Evolutionary conservation across 2,113 vertebrate species (phyloP).

Genomic region (Heteronetta atricapilla): DNA sequence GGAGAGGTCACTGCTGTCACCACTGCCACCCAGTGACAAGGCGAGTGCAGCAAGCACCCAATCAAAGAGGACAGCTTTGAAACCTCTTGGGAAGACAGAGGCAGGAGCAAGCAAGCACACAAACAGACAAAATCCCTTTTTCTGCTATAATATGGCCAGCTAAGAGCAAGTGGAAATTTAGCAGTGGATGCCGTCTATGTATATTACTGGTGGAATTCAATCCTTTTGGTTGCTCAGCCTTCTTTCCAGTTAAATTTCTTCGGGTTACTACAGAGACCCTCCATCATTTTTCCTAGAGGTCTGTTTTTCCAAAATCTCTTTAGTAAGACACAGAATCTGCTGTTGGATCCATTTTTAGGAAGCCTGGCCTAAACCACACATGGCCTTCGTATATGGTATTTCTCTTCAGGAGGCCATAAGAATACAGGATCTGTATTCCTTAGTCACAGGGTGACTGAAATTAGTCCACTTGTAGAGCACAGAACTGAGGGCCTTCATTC

Average conservation of each 20-base stretch:
- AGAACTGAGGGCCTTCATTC: neutral
- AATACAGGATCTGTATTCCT: neutral
- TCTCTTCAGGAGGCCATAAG: neutral
- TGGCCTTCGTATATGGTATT: neutral
- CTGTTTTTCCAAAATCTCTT: neutral
- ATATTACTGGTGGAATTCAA: neutral
- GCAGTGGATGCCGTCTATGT: neutral
- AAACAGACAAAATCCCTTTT: neutral
- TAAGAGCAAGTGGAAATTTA: neutral
- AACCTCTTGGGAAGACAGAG: neutral
- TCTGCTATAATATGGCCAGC: neutral
- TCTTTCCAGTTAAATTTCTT: neutral
- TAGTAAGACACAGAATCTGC: neutral
- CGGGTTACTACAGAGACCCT: neutral
- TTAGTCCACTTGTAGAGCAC: neutral
- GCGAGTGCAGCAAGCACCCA: accelerated
- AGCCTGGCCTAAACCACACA: accelerated
- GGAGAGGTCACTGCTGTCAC: neutral
- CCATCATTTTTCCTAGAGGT: neutral
- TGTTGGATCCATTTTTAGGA: neutral
- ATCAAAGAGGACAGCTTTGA: neutral
- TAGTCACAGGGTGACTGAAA: neutral
- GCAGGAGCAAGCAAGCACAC: neutral
- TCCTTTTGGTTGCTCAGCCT: neutral
- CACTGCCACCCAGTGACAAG: accelerated